Conservation (phyloP, 2,797 vertebrate genomes). For the Cossypha dichroa region DNA sequence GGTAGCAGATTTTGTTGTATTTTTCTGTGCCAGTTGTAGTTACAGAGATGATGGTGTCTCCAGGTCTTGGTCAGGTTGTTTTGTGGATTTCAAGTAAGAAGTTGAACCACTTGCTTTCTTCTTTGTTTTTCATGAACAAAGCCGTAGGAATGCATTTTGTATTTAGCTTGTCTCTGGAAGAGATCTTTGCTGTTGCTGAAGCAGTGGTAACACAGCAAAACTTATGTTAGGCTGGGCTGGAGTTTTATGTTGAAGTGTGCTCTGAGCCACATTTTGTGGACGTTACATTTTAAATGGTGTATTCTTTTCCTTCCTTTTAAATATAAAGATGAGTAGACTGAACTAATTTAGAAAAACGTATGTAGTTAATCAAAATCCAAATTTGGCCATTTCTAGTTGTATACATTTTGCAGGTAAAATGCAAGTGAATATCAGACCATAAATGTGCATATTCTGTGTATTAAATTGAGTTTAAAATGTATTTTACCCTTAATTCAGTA, state of each 20-base stretch:
- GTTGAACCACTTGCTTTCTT: not conserved
- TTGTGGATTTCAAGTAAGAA: not conserved
- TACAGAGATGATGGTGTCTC: not conserved
- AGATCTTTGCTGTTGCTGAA: not conserved
- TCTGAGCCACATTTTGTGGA: not conserved
- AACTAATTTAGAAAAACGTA: not conserved
- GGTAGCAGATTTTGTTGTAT: not conserved
- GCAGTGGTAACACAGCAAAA: not conserved
- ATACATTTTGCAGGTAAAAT: not conserved
- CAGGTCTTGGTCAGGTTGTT: not conserved
- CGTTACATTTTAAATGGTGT: not conserved
- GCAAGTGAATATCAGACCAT: not conserved
- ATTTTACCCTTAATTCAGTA: not conserved
- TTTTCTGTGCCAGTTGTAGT: not conserved
- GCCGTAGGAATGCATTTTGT: not conserved
- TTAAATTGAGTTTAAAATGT: not conserved
- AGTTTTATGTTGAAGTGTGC: not conserved
- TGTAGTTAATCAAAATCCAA: not conserved
- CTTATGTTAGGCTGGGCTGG: not conserved
- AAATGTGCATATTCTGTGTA: not conserved
- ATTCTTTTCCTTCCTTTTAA: not conserved
- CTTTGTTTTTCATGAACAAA: not conserved
- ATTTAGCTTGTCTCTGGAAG: not conserved
- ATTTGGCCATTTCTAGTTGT: not conserved
- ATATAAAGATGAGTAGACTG: not conserved